Conservation (phyloP, 2,888 invertebrate species). For the Napeogenes sylphis region DNA sequence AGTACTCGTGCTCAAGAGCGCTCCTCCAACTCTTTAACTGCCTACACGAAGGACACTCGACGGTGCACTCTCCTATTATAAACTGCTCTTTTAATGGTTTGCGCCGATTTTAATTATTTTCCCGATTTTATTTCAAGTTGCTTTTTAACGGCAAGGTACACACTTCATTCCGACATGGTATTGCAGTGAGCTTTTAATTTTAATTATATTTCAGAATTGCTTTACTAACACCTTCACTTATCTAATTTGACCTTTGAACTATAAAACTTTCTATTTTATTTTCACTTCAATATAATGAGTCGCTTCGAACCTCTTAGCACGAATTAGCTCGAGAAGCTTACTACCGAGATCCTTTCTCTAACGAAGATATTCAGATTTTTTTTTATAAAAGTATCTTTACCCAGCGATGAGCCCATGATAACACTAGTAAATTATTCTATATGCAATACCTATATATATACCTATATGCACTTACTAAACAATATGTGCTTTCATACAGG, state of each 20-base stretch:
- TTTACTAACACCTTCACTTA: constrained; percentile 12
- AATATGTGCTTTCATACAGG: constrained; percentile 50
- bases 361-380: constrained; percentile 46
- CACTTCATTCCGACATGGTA: constrained; percentile 20
- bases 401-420: constrained; percentile 21
- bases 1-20: constrained; percentile 70
- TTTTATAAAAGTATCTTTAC: constrained; percentile 10
- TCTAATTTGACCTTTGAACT: constrained; percentile 19
- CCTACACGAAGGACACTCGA: constrained; percentile 75
- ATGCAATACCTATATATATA: constrained; percentile 19
- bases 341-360: constrained; percentile 36
- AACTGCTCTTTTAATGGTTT: constrained; percentile 76
- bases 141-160: constrained; percentile 33
- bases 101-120: constrained; percentile 73
- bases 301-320: constrained; percentile 23
- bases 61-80: constrained; percentile 74
- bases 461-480: constrained; percentile 30
- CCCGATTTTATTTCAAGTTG: constrained; percentile 54
- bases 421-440: constrained; percentile 21
- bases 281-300: constrained; percentile 24
- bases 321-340: constrained; percentile 9
- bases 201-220: constrained; percentile 17
- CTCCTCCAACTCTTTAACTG: constrained; percentile 77
- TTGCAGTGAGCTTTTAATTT: constrained; percentile 21
- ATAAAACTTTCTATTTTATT: constrained; percentile 22